These are phyloP conservation scores for Sycobia sp. DNA, from an alignment of 1,140 invertebrate species.

Conservation along the genomic window DNA sequence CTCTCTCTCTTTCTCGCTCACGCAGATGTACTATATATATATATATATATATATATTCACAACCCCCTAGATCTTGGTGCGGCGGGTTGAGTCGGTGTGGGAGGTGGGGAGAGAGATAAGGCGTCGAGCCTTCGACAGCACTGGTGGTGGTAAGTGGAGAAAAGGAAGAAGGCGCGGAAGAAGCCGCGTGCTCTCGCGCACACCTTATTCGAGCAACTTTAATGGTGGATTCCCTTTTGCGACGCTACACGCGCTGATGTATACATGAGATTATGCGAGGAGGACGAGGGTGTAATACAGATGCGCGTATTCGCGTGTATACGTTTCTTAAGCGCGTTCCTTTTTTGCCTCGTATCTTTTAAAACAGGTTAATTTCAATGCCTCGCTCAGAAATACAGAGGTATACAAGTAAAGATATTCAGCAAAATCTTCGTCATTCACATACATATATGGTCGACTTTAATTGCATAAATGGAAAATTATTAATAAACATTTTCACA, in stretches of 20 bases:
- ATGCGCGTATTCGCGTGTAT: not conserved
- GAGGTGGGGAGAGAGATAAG: not conserved
- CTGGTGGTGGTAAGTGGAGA: slow-evolving; percentile 32
- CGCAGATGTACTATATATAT: too few species aligned
- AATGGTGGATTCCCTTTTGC: slow-evolving; percentile 29
- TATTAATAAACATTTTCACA: too few species aligned
- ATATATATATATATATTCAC: too few species aligned
- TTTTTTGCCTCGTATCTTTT: slow-evolving; percentile 1
- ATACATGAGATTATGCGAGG: too few species aligned
- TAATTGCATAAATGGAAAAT: slow-evolving; percentile 15
- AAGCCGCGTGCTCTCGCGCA: slow-evolving; percentile 2
- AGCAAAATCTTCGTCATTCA: too few species aligned
- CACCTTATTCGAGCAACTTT: slow-evolving; percentile 27
- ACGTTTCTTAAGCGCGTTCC: not conserved
- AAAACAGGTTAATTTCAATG: slow-evolving; percentile 26
- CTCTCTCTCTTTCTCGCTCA: too few species aligned
- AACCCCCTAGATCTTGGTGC: too few species aligned
- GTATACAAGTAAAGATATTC: too few species aligned
- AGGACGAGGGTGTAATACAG: not conserved
- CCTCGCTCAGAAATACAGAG: not conserved
- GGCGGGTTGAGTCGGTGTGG: not conserved
- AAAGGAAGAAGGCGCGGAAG: slow-evolving; percentile 14
- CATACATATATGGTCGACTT: not conserved
- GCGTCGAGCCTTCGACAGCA: slow-evolving; percentile 21
- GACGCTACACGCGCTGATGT: too few species aligned